These are phyloP conservation scores for Chouioia cunea DNA, from an alignment of 2,888 invertebrate genomes.

Conservation along the genomic window DNA sequence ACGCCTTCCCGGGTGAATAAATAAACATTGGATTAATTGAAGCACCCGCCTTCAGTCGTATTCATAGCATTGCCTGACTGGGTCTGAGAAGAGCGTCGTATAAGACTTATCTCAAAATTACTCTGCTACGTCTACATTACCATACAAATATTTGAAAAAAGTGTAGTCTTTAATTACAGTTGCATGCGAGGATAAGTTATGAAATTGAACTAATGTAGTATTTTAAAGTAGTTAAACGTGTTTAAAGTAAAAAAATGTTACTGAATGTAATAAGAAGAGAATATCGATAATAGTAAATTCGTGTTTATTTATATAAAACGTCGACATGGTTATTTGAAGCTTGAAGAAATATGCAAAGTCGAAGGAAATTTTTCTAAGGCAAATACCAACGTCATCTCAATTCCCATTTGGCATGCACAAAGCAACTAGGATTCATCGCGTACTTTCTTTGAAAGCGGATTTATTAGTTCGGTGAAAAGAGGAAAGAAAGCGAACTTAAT, in stretches of 20 bases:
- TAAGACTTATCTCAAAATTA: too few species aligned
- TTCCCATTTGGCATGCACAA: neutral
- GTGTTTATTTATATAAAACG: neutral
- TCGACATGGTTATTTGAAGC: neutral
- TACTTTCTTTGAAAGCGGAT: constrained; percentile 17
- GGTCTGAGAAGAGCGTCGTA: too few species aligned
- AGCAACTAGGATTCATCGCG: constrained; percentile 5
- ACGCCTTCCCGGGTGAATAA: constrained; percentile 3
- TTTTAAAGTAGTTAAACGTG: too few species aligned
- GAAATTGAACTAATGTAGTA: too few species aligned
- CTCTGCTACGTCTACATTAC: too few species aligned
- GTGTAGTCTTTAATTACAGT: too few species aligned
- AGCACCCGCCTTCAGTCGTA: neutral
- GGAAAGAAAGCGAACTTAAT: neutral
- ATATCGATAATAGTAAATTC: neutral
- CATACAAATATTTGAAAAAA: too few species aligned
- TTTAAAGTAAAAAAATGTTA: too few species aligned
- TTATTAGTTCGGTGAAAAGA: constrained; percentile 23
- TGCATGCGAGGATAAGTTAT: too few species aligned
- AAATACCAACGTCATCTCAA: neutral
- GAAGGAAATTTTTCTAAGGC: neutral
- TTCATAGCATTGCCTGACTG: too few species aligned
- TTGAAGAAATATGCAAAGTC: neutral
- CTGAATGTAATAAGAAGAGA: too few species aligned
- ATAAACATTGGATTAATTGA: constrained; percentile 19